Conservation (phyloP, 1,140 invertebrate genomes). For the Luehdorfia chinensis region DNA sequence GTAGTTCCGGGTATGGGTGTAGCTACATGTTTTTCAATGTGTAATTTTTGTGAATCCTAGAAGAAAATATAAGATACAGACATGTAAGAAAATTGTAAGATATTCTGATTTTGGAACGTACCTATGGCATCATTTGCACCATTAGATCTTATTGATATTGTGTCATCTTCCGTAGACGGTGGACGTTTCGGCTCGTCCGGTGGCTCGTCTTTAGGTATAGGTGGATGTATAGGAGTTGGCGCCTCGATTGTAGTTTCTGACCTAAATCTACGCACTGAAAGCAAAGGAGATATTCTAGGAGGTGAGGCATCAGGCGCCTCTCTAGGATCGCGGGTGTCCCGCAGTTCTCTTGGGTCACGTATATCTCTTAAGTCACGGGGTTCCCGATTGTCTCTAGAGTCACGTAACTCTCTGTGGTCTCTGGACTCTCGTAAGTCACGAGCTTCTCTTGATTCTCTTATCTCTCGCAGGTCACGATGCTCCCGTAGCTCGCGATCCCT, state of each 20-base stretch:
- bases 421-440: slow-evolving; percentile 39
- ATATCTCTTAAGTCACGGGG: slow-evolving; percentile 44
- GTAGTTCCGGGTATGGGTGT: too few species aligned
- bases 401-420: slow-evolving; percentile 39
- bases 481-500: slow-evolving; percentile 40
- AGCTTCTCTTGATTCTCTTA: slow-evolving; percentile 37
- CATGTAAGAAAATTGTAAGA: too few species aligned
- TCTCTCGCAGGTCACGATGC: slow-evolving; percentile 39
- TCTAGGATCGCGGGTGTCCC: slow-evolving; percentile 46
- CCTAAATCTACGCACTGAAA: slow-evolving; percentile 68
- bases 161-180: slow-evolving; percentile 72
- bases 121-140: slow-evolving; percentile 73
- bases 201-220: slow-evolving; percentile 73
- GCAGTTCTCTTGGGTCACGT: slow-evolving; percentile 47
- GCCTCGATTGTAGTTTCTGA: slow-evolving; percentile 55
- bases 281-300: slow-evolving; percentile 68
- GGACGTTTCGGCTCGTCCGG: slow-evolving; percentile 72
- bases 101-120: too few species aligned
- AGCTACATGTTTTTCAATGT: too few species aligned
- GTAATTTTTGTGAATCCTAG: too few species aligned
- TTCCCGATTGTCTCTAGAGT: slow-evolving; percentile 46
- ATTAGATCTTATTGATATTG: slow-evolving; percentile 72
- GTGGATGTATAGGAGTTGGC: slow-evolving; percentile 60
- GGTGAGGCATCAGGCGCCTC: slow-evolving; percentile 67
- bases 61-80: too few species aligned